phyloP scores from a whole-genome alignment of 2,113 vertebrate genomes.

The Stercorarius parasiticus region DNA sequence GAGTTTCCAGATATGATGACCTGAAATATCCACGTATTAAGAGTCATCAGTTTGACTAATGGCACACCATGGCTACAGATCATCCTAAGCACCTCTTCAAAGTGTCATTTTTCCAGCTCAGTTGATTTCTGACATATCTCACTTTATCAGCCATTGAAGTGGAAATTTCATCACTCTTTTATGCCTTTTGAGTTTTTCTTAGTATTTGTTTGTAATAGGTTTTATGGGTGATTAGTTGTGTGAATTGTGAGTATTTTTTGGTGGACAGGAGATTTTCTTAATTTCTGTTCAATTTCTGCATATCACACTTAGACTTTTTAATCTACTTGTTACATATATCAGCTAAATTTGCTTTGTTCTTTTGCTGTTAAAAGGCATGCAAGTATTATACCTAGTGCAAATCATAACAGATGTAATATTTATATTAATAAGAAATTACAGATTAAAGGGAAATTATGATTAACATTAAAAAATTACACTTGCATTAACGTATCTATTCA shows the following conservation, averaged over 20 bases:
- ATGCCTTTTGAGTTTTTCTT: conserved; percentile 74
- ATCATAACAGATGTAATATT: neutral
- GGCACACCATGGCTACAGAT: conserved; percentile 68
- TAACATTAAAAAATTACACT: neutral
- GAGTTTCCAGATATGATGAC: conserved; percentile 68
- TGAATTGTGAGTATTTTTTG: conserved; percentile 56
- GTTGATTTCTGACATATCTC: conserved; percentile 77
- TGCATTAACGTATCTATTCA: neutral
- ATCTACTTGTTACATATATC: neutral
- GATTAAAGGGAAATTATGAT: neutral
- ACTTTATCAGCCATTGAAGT: conserved; percentile 74
- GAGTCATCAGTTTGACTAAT: conserved; percentile 77
- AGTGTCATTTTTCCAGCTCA: conserved; percentile 81
- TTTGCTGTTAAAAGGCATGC: neutral
- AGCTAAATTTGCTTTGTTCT: neutral
- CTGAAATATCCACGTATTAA: conserved; percentile 63
- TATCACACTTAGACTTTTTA: neutral
- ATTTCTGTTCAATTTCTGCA: conserved; percentile 40
- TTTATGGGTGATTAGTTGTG: conserved; percentile 82
- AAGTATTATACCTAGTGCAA: neutral
- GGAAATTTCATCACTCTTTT: conserved; percentile 79
- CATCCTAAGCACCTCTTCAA: conserved; percentile 75
- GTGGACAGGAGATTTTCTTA: conserved; percentile 40
- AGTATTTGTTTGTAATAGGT: conserved; percentile 80
- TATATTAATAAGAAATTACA: neutral